phyloP scores from a whole-genome alignment of 1,140 invertebrate species.

The Zeugodacus cucurbitae region DNA sequence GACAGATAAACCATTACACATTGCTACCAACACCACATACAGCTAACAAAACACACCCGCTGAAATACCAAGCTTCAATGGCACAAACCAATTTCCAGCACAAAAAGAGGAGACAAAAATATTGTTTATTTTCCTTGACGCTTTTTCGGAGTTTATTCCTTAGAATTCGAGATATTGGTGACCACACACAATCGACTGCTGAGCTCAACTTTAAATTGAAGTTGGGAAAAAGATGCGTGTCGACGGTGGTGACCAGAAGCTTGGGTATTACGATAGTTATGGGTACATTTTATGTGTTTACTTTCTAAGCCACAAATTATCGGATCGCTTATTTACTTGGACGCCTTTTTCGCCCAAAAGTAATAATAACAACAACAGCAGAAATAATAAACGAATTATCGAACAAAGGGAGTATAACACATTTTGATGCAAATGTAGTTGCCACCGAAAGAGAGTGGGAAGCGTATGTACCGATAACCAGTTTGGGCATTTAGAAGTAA shows the following conservation, averaged over 20 bases:
- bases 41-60: neutral
- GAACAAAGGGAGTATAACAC: neutral
- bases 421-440: neutral
- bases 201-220: neutral
- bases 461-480: neutral
- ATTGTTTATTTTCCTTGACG: neutral
- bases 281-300: constrained; percentile 16
- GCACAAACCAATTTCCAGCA: neutral
- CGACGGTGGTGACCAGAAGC: neutral
- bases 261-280: neutral
- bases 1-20: neutral
- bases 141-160: neutral
- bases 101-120: neutral
- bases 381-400: neutral
- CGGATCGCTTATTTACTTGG: neutral
- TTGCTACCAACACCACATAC: neutral
- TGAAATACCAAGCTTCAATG: neutral
- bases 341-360: neutral
- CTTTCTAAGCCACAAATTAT: neutral
- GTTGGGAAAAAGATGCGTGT: neutral
- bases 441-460: neutral
- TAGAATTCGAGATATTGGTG: neutral
- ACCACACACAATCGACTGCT: neutral
- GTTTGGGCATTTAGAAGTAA: neutral
- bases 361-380: neutral